A percentile compares a stretch with the other conserved stretches of the same genome.
Evolutionary conservation across 2,888 invertebrate species (phyloP).

Genomic region (Agapostemon virescens): DNA sequence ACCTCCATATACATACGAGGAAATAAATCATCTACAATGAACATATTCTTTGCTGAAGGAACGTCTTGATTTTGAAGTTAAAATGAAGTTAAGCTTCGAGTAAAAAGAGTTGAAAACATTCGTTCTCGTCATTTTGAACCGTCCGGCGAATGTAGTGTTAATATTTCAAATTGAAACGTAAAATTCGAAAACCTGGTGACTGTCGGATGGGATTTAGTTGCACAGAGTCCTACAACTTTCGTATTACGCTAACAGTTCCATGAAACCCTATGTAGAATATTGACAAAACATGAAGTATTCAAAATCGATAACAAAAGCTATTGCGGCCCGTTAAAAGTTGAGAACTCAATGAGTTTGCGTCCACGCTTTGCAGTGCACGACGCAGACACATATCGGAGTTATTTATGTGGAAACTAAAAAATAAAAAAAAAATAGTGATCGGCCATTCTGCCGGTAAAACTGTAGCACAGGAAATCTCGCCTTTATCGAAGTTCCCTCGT

Average conservation of each 20-base stretch:
- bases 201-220: not conserved
- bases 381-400: not conserved
- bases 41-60: no score
- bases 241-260: not conserved
- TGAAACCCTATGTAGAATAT: not conserved
- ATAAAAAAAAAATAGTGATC: no score
- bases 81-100: no score
- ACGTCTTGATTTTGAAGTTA: no score
- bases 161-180: no score
- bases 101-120: no score
- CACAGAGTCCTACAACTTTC: not conserved
- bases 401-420: not conserved
- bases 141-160: no score
- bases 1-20: no score
- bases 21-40: no score
- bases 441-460: not conserved
- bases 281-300: not conserved
- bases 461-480: not conserved
- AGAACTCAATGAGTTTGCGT: no score
- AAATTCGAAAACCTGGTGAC: no score
- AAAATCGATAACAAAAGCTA: not conserved
- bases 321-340: not conserved
- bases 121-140: no score
- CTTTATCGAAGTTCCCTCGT: not conserved
- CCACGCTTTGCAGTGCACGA: not conserved